These are phyloP conservation scores for Malurus alboscapulatus DNA, from an alignment of 2,113 vertebrate genomes.

Conservation along the genomic window DNA sequence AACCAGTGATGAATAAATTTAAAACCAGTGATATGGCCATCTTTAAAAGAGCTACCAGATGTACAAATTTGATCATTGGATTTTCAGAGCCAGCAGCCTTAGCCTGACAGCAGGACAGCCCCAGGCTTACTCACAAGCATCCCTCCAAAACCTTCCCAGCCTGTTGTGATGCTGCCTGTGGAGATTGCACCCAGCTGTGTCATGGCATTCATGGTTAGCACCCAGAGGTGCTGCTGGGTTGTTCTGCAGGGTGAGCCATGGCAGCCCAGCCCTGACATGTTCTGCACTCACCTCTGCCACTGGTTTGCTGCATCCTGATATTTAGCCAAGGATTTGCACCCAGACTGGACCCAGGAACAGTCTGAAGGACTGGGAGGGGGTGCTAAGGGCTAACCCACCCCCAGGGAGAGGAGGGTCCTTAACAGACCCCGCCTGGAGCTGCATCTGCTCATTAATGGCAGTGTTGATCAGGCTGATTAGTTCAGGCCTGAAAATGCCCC, in stretches of 20 bases:
- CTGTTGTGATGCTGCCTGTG: background rate
- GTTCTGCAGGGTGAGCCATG: rapidly evolving
- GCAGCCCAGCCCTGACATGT: rapidly evolving
- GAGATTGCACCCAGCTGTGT: background rate
- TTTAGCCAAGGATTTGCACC: background rate
- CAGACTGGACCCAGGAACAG: background rate
- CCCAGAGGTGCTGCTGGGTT: background rate
- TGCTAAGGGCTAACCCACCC: background rate
- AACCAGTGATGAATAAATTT: background rate
- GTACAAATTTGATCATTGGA: background rate
- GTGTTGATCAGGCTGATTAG: background rate
- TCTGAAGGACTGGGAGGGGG: no score
- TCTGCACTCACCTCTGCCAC: rapidly evolving
- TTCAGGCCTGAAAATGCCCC: background rate
- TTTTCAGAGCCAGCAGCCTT: background rate
- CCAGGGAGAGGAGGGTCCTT: background rate
- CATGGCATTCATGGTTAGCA: rapidly evolving
- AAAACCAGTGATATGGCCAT: rapidly evolving
- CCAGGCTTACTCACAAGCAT: background rate
- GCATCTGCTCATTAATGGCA: background rate
- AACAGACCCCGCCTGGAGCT: background rate
- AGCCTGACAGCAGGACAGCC: background rate
- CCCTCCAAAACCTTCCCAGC: background rate
- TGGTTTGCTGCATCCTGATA: background rate
- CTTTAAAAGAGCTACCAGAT: background rate